These are phyloP conservation scores for Catostylus mosaicus DNA, from an alignment of 30 jellyfish, hydroid and myxozoan species.

Conservation along the genomic window DNA sequence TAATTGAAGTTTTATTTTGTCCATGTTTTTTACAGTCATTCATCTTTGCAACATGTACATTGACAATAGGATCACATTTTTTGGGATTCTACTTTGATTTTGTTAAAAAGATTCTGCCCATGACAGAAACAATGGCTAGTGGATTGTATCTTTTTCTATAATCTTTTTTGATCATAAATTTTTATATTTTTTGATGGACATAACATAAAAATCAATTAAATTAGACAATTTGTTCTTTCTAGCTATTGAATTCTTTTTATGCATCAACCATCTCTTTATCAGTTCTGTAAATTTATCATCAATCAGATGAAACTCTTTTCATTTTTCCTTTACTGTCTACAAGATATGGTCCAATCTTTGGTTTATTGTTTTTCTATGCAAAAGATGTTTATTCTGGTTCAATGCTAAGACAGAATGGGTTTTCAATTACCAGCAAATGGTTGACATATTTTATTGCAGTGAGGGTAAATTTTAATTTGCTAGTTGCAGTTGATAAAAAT, in stretches of 20 bases:
- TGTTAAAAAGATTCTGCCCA: slow-evolving; percentile 18
- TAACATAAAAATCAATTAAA: too few species aligned
- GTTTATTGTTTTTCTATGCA: slow-evolving; percentile 40
- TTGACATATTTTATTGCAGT: slow-evolving; percentile 48
- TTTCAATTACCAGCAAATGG: slow-evolving; percentile 56
- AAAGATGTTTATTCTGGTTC: slow-evolving; percentile 64
- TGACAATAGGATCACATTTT: slow-evolving; percentile 63
- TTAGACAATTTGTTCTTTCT: too few species aligned
- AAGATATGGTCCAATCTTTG: slow-evolving; percentile 87
- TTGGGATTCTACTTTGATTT: slow-evolving; percentile 13
- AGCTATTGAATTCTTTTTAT: too few species aligned
- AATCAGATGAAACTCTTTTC: too few species aligned
- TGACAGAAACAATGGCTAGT: slow-evolving; percentile 52
- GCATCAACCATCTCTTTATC: too few species aligned
- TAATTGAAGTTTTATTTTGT: too few species aligned
- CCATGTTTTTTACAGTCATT: slow-evolving; percentile 55
- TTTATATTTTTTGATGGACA: too few species aligned
- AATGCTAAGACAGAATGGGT: background rate
- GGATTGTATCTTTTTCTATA: slow-evolving; percentile 57
- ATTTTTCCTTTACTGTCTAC: slow-evolving; percentile 8
- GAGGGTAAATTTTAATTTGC: slow-evolving; percentile 44
- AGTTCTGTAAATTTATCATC: too few species aligned
- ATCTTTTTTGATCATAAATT: too few species aligned
- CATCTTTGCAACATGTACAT: slow-evolving; percentile 45
- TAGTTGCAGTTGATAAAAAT: too few species aligned